phyloP scores from a whole-genome alignment of 1,140 invertebrate species.

The Scylla paramamosain region DNA sequence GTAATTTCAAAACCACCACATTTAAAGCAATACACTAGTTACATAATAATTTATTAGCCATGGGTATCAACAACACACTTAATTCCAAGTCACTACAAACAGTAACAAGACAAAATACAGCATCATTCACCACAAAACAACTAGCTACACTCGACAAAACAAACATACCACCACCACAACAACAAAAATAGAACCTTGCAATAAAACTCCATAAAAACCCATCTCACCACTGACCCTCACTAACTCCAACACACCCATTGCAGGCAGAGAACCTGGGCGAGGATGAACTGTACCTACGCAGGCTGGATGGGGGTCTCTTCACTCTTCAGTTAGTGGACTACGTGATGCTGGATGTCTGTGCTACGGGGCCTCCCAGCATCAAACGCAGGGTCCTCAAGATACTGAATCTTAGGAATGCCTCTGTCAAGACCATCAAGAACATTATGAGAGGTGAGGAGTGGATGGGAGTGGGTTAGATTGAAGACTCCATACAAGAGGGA shows the following conservation, averaged over 20 bases:
- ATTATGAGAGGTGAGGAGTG: conserved; percentile 90
- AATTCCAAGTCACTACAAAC: neutral
- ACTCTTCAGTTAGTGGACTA: conserved; percentile 97
- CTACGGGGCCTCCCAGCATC: conserved; percentile 86
- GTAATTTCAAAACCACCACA: neutral
- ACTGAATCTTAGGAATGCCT: conserved; percentile 92
- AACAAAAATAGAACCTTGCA: no score
- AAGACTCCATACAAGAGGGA: no score
- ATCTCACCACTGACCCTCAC: neutral
- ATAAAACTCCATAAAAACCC: neutral
- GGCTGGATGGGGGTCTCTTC: conserved; percentile 96
- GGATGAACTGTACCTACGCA: conserved; percentile 92
- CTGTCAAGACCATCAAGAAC: conserved; percentile 95
- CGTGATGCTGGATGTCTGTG: conserved; percentile 95
- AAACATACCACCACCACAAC: neutral
- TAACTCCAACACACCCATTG: neutral
- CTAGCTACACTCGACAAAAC: neutral
- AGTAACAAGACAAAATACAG: neutral
- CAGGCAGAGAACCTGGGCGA: conserved; percentile 83
- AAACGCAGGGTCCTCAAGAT: conserved; percentile 95
- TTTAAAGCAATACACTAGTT: no score
- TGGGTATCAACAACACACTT: no score
- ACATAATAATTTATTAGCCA: no score
- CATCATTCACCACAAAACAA: neutral
- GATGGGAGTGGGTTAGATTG: no score